Base-by-base conservation (phyloP, 2,113 vertebrate species). In the Poeciliopsis prolifica region DNA sequence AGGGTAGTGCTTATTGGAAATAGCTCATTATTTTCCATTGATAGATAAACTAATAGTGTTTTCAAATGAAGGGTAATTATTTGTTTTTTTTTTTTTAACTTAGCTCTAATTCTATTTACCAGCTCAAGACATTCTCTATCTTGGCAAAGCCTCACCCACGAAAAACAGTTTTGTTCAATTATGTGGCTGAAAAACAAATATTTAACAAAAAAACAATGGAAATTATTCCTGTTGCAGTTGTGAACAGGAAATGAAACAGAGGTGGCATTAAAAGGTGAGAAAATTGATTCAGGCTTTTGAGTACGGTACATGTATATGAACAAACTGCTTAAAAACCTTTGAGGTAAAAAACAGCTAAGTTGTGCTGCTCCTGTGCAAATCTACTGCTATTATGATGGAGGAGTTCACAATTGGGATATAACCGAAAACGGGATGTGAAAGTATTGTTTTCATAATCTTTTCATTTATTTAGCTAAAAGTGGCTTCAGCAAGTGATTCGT, bases 21-120 rank as follows among this genome's bases (percentile, higher is more conserved):
- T 65, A 76, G 75, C 84, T 86, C 89, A 83, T 91, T 91, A 87
- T 89, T 89, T 78, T 79, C 68, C 72, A 78, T 69, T 70, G 73
- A 84, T 91, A 89, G 62, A 75, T 73, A 78, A 82, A 70, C 79
- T 91, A 92, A 91, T 84, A 88, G 81, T 88, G 79, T 90, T 84
- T 92, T 89, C 69, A 84, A 90, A 87, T 78, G 62, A 90, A 79
- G 76, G 84, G 76, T 86, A 90, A 92, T 92, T 88, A 88, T 91
- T 92, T 91, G 84, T 91, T 89, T 90, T 92, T 91, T 82, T 91
- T 89, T 91, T 80, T 67, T 80, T 67, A 77, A 84, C 70, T 74
- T 64, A 70, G 70, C 81, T 82, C 62, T 71, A 74, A 83, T 88
- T 87, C 61, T 69, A 65, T 74, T 80, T 68, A 44, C 12, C 66